A percentile compares a stretch with the other conserved stretches of the same genome.
Conservation (phyloP, 2,113 vertebrate genomes). For the Oreamnos americanus region DNA sequence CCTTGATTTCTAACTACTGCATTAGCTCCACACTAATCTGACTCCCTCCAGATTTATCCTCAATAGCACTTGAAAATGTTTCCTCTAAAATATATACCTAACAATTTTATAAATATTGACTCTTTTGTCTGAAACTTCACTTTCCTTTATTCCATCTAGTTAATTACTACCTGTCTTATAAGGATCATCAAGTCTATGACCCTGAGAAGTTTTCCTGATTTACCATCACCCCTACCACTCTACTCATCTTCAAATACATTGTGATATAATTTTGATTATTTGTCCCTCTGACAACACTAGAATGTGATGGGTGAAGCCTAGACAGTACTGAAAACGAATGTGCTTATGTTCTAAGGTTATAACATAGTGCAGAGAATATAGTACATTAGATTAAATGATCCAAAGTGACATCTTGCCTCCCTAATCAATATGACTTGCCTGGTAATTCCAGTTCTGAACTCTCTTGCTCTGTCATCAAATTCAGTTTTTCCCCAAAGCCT, state of each 20-base stretch:
- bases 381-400: not conserved
- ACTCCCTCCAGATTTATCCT: not conserved
- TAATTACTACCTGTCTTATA: not conserved
- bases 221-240: not conserved
- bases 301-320: not conserved
- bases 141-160: not conserved
- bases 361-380: not conserved
- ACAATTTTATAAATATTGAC: not conserved
- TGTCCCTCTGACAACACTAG: not conserved
- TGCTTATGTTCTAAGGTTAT: not conserved
- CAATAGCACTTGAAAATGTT: not conserved
- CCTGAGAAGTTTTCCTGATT: not conserved
- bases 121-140: not conserved
- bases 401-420: not conserved
- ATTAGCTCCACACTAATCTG: not conserved
- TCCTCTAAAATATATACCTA: not conserved
- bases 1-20: not conserved
- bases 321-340: not conserved
- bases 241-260: not conserved
- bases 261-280: not conserved
- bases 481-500: not conserved
- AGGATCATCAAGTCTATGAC: not conserved
- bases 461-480: not conserved
- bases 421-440: not conserved
- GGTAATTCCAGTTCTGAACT: not conserved